Base-by-base conservation (phyloP, 2,888 invertebrate genomes). In the Microctonus aethiopoides region DNA sequence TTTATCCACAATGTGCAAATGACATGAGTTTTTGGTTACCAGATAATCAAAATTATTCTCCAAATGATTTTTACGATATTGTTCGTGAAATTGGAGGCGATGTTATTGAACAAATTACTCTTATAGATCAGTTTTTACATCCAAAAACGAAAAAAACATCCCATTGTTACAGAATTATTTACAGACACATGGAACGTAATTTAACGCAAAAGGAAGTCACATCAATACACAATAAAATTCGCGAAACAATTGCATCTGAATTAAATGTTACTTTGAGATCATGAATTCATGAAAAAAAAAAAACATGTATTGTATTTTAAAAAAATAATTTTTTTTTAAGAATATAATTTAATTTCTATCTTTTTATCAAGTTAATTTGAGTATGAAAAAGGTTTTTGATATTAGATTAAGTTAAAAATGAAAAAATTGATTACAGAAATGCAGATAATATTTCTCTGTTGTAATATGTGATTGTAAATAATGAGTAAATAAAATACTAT, bases 11-110 rank as follows among this genome's bases (percentile, higher is more conserved):
- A 79, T 97, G 97, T 83, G 88, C 83, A 9, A 96, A 95, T 87
- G 99, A 99, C 86, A 90, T 99, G 32, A 98, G 99, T 59, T 99
- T 99, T 87, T 99, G 99, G 98, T 86, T 99, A 62, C 96, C 98
- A 0, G 82, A 90, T 1, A 88, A 90, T 68, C 88, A 89, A 5
- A 85, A 89, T n/a, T 96, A 92, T 85, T 90, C 89, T n/a, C 88
- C 89, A 62, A 95, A 95, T 86, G 96, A 97, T 87, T 96, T 97
- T 83, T 98, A 96, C 86, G 98, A 99, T 85, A 85, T 99, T 73
- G 97, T 95, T 0, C 90, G 99, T 74, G 91, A 91, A 75, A 86
- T 96, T 64, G 98, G 95, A 1, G 97, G 96, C 0, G 97, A 98
- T 87, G 88, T 95, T n/a, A 91, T 99, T 59, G 99, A 99, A 88